phyloP scores from a whole-genome alignment of 1,140 invertebrate genomes.

The Aradophagus sp. region DNA sequence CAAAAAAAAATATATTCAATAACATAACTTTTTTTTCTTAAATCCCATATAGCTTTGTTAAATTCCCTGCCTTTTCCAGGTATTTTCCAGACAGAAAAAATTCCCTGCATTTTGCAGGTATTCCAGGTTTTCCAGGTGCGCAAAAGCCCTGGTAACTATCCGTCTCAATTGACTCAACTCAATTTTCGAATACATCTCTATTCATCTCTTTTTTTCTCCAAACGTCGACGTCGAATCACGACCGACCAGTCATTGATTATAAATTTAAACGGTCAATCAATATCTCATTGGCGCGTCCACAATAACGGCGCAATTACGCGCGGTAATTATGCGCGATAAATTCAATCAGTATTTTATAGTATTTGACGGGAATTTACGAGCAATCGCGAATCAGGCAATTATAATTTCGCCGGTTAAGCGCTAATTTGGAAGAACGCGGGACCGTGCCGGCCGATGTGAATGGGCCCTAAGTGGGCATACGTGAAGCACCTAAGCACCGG shows the following conservation, averaged over 20 bases:
- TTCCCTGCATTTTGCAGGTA: no score
- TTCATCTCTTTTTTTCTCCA: no score
- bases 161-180: no score
- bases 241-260: slow-evolving; percentile 14
- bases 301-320: slow-evolving; percentile 13
- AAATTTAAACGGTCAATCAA: slow-evolving; percentile 5
- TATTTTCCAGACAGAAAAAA: no score
- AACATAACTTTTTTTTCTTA: no score
- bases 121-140: no score
- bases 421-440: slow-evolving; percentile 9
- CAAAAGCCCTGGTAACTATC: no score
- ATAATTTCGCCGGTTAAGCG: slow-evolving; percentile 22
- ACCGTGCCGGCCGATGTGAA: slow-evolving; percentile 12
- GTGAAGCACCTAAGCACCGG: slow-evolving; percentile 9
- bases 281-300: slow-evolving; percentile 3
- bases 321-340: slow-evolving; percentile 29
- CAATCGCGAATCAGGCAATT: slow-evolving; percentile 25
- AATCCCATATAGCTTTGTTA: no score
- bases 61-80: no score
- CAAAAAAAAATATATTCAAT: no score
- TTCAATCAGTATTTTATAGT: slow-evolving; percentile 23
- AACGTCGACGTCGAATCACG: background rate
- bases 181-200: no score
- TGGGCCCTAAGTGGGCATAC: slow-evolving; percentile 12
- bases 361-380: slow-evolving; percentile 21